A percentile compares a stretch with the other conserved stretches of the same genome.
Evolutionary conservation across 2,797 vertebrate genomes (phyloP).

Genomic region (Coccyzus lansbergi): DNA sequence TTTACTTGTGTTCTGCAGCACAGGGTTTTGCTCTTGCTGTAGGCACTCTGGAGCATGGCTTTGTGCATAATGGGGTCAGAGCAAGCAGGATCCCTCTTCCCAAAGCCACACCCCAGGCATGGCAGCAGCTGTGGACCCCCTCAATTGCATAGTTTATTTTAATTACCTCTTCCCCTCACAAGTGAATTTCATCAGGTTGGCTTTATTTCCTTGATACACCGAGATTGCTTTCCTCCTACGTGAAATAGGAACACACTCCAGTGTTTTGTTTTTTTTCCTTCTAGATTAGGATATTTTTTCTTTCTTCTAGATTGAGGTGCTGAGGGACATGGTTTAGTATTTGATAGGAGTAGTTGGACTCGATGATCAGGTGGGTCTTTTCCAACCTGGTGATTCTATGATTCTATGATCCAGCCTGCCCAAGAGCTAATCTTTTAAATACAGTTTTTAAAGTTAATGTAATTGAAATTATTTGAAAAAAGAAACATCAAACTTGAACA

Average conservation of each 20-base stretch:
- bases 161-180: neutral
- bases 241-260: no score
- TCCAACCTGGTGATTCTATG: no score
- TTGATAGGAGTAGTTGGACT: no score
- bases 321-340: no score
- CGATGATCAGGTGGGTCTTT: no score
- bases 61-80: neutral
- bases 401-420: neutral
- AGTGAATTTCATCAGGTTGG: no score
- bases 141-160: neutral
- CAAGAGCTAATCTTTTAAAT: conserved; percentile 7
- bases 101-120: neutral
- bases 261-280: no score
- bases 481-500: neutral
- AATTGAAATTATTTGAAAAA: neutral
- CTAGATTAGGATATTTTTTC: neutral
- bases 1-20: neutral
- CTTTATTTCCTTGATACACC: no score
- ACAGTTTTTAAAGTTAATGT: neutral
- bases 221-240: no score
- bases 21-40: neutral
- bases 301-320: neutral
- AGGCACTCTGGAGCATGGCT: neutral
- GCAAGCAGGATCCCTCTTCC: neutral
- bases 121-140: neutral